Conservation (phyloP, 2,797 vertebrate genomes). For the Tadarida brasiliensis region DNA sequence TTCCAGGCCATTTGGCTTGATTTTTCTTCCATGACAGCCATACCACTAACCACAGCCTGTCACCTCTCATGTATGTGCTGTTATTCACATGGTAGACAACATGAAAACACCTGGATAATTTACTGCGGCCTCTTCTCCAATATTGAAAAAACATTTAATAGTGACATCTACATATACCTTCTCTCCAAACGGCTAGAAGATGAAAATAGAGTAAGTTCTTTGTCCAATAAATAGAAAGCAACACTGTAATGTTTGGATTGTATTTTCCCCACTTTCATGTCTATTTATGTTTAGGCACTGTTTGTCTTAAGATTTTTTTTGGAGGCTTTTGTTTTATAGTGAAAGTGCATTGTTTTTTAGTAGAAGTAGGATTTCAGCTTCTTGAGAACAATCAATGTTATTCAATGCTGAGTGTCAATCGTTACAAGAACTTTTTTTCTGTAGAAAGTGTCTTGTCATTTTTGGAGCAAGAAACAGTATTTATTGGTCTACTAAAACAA, state of each 20-base stretch:
- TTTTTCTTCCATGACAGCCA: neutral
- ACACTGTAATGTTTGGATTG: slow-evolving; percentile 23
- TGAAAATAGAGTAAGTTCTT: slow-evolving; percentile 16
- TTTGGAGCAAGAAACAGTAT: slow-evolving; percentile 56
- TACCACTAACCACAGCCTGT: neutral
- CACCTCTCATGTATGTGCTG: neutral
- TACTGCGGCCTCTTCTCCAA: neutral
- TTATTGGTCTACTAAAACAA: slow-evolving; percentile 29
- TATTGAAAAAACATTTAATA: slow-evolving; percentile 28
- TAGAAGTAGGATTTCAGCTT: slow-evolving; percentile 11
- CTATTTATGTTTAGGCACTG: neutral
- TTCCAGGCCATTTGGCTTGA: neutral
- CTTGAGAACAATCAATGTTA: neutral
- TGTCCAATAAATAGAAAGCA: slow-evolving; percentile 25
- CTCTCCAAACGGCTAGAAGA: neutral
- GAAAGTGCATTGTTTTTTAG: neutral
- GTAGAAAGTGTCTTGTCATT: slow-evolving; percentile 30
- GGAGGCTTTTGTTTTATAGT: neutral
- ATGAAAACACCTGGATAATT: slow-evolving; percentile 1
- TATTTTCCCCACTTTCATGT: neutral
- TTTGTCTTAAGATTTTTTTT: slow-evolving; percentile 44
- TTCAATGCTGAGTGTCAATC: neutral
- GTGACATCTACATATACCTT: neutral
- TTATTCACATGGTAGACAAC: neutral
- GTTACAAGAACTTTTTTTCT: neutral